Percentiles rank a stretch among this genome's conserved stretches.
Conservation (phyloP, 2,888 invertebrate species). For the Agrochola lota region DNA sequence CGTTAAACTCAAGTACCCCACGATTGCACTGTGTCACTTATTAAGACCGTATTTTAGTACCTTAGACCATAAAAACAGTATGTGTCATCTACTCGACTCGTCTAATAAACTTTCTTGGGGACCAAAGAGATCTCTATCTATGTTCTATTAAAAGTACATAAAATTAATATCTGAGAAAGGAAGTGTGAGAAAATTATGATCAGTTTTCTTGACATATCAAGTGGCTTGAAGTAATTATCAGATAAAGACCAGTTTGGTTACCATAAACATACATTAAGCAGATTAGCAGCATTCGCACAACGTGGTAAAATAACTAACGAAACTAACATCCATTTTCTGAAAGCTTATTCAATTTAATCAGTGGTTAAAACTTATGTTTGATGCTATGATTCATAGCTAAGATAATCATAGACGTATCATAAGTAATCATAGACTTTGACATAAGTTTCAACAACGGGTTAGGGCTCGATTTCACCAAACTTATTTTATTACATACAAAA, state of each 20-base stretch:
- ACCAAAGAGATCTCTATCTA: slow-evolving; percentile 37
- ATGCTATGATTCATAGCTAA: background rate
- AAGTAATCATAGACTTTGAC: background rate
- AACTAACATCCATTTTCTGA: background rate
- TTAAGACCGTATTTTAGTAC: slow-evolving; percentile 28
- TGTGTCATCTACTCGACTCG: background rate
- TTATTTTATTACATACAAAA: background rate
- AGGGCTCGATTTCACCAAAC: background rate
- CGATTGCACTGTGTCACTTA: background rate
- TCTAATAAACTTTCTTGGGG: slow-evolving; percentile 26
- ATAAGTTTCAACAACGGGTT: background rate
- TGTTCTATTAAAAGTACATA: slow-evolving; percentile 39
- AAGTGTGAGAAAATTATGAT: slow-evolving; percentile 24
- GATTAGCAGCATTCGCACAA: background rate
- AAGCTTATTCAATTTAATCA: background rate
- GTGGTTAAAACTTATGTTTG: background rate
- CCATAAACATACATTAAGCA: slow-evolving; percentile 16
- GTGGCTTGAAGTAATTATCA: slow-evolving; percentile 19
- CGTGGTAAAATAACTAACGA: background rate
- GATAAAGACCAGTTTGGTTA: slow-evolving; percentile 13
- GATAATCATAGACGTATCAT: background rate
- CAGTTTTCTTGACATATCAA: slow-evolving; percentile 21
- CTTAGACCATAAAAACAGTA: slow-evolving; percentile 20
- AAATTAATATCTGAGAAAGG: slow-evolving; percentile 31
- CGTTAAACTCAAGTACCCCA: slow-evolving; percentile 34